These are phyloP conservation scores for Ischnura elegans DNA, from an alignment of 2,888 invertebrate genomes.

Conservation along the genomic window DNA sequence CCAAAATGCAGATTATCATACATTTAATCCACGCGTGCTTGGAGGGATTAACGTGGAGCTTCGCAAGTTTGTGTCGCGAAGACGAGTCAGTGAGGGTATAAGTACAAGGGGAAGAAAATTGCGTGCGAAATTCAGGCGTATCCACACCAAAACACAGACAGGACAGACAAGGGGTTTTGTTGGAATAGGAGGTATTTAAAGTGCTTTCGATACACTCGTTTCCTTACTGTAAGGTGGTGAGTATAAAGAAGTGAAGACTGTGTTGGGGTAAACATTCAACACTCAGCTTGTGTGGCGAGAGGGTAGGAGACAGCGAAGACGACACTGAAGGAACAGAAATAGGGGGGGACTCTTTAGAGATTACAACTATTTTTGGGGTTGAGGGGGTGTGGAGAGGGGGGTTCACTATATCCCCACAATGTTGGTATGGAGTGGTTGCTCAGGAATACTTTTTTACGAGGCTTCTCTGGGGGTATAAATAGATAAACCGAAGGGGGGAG, in stretches of 20 bases:
- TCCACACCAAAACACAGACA: constrained; percentile 5
- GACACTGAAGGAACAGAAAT: neutral
- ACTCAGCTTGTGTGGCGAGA: neutral
- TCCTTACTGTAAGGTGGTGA: neutral
- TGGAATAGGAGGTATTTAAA: constrained; percentile 23
- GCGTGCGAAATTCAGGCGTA: constrained; percentile 5
- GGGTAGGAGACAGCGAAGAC: neutral
- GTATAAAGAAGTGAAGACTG: neutral
- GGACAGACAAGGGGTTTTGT: no score
- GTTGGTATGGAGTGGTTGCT: no score
- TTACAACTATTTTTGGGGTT: neutral
- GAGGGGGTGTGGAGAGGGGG: constrained; percentile 16
- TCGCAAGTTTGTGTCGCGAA: neutral
- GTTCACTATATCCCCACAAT: no score
- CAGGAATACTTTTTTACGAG: neutral
- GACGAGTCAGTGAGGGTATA: neutral
- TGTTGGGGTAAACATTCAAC: neutral
- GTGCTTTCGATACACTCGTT: neutral
- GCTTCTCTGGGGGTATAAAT: constrained; percentile 53
- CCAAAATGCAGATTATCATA: neutral
- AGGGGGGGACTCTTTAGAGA: neutral
- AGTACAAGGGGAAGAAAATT: neutral
- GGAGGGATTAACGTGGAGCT: neutral
- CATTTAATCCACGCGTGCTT: neutral
- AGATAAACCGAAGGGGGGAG: constrained; percentile 68